These are phyloP conservation scores for Atta texana DNA, from an alignment of 1,140 invertebrate species.

Conservation along the genomic window DNA sequence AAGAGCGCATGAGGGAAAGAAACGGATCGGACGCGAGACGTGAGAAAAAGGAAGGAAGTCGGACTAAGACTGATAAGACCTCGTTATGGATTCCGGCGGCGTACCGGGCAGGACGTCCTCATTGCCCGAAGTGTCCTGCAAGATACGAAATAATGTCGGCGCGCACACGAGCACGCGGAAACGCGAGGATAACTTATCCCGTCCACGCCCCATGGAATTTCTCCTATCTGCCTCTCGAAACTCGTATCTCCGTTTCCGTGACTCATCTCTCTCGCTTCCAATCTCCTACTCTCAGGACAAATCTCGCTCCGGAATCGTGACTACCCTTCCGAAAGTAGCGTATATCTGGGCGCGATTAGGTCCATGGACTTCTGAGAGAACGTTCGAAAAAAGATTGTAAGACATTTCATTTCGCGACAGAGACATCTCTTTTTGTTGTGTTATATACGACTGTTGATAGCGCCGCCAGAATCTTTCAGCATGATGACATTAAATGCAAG, in stretches of 20 bases:
- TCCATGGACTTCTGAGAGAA: constrained; percentile 19
- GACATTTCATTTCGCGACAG: not conserved
- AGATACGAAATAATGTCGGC: constrained; percentile 80
- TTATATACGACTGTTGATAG: not conserved
- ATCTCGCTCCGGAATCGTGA: constrained; percentile 60
- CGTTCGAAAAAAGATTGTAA: constrained; percentile 28
- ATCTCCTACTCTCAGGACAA: constrained; percentile 69
- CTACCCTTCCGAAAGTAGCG: constrained; percentile 56
- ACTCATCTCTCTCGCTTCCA: constrained; percentile 72
- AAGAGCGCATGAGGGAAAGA: not conserved
- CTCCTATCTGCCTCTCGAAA: constrained; percentile 68
- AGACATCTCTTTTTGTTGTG: not conserved
- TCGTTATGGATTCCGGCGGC: constrained; percentile 80
- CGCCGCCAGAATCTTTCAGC: not conserved
- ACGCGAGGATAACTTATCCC: constrained; percentile 80
- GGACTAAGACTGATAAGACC: constrained; percentile 80
- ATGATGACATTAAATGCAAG: not conserved
- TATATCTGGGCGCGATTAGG: constrained; percentile 59
- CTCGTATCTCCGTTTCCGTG: constrained; percentile 73
- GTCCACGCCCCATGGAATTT: constrained; percentile 77
- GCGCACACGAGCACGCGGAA: constrained; percentile 73
- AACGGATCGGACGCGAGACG: not conserved
- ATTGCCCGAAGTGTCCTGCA: constrained; percentile 81
- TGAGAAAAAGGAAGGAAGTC: constrained; percentile 37
- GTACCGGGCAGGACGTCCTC: constrained; percentile 79